Evolutionary conservation across 2,888 invertebrate genomes (phyloP).

Genomic region (Cantharis flavilabris): DNA sequence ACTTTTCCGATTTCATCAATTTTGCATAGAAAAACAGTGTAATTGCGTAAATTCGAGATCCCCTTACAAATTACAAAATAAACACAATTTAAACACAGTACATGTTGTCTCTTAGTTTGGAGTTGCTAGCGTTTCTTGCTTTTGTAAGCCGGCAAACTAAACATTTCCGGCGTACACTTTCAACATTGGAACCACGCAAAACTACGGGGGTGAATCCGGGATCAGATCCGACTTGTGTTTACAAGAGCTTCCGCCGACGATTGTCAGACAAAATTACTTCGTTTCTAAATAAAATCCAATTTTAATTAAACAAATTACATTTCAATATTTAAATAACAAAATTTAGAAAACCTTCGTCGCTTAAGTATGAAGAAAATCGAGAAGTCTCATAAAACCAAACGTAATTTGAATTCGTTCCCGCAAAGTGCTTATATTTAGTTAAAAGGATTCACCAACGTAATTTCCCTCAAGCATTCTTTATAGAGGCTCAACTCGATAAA

Average conservation of each 20-base stretch:
- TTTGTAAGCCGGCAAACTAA: conserved; percentile 22
- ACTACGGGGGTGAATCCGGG: neutral
- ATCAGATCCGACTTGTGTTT: neutral
- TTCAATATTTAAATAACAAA: neutral
- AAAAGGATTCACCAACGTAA: conserved; percentile 29
- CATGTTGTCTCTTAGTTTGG: conserved; percentile 20
- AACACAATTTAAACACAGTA: conserved; percentile 22
- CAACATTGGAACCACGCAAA: neutral
- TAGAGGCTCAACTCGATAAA: conserved; percentile 27
- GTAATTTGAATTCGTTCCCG: conserved; percentile 32
- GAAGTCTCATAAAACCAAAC: conserved; percentile 22
- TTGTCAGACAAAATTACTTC: neutral
- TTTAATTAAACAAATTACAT: neutral
- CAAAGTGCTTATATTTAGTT: conserved; percentile 31
- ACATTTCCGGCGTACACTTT: conserved; percentile 18
- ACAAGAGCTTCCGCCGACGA: neutral
- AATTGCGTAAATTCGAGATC: conserved; percentile 3
- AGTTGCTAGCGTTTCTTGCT: conserved; percentile 12
- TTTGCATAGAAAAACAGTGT: conserved; percentile 8
- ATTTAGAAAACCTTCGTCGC: neutral
- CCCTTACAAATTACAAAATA: conserved; percentile 10
- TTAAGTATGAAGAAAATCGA: neutral
- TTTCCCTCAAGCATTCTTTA: conserved; percentile 31
- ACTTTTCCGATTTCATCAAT: conserved; percentile 15
- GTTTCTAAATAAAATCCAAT: neutral